Evolutionary conservation across 2,113 vertebrate species (phyloP).

Genomic region (Phalacrocorax aristotelis): DNA sequence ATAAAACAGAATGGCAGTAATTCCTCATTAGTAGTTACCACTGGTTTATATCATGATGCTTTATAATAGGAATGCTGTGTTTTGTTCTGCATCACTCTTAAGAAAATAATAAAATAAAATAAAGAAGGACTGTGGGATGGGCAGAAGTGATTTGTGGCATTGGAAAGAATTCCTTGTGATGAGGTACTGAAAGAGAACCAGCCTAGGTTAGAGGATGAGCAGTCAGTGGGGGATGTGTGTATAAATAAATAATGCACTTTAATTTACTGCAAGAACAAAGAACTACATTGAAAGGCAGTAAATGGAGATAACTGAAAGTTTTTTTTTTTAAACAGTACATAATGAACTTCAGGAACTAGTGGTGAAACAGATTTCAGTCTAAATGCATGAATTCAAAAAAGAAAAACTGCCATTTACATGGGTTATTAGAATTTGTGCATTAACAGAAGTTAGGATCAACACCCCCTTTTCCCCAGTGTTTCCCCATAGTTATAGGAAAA

Average conservation of each 20-base stretch:
- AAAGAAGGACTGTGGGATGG: neutral
- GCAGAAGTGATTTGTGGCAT: neutral
- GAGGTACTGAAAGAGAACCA: neutral
- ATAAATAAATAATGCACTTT: neutral
- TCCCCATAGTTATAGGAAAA: neutral
- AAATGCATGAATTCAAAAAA: neutral
- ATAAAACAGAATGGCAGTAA: neutral
- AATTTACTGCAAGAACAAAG: neutral
- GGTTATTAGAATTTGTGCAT: neutral
- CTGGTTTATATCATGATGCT: neutral
- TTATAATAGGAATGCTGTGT: neutral
- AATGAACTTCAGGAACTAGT: neutral
- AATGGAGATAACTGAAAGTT: neutral
- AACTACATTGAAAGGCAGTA: neutral
- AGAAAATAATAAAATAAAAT: neutral
- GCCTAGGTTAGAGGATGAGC: neutral
- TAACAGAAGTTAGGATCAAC: neutral
- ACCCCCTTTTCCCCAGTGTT: neutral
- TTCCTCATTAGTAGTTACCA: neutral
- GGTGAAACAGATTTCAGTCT: neutral
- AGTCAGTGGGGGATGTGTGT: neutral
- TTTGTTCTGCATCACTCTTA: neutral
- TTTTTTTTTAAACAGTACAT: neutral
- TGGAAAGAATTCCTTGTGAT: neutral
- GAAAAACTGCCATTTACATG: neutral